Evolutionary conservation across 2,888 invertebrate species (phyloP), one percentile per base, ranked within the genome.

Genomic region (Tineola bisselliella): DNA sequence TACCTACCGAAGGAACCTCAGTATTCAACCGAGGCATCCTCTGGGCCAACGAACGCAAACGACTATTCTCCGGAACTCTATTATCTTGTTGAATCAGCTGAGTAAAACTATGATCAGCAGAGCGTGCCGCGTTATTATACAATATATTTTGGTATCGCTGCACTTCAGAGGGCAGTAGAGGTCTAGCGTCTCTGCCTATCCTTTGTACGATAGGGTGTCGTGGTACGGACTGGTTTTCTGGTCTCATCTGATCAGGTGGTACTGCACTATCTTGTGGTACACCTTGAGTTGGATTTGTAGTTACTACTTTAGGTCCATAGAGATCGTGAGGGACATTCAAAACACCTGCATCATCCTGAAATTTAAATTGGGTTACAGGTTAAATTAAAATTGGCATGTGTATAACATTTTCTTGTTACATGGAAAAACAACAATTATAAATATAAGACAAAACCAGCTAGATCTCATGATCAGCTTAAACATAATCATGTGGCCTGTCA

Each of bases 161-260:
- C 62, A 90, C 77, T 67, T 90, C 90, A 43, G 79, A 76, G 0
- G 88, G 78, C 19, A 87, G 74, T 6, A 90, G 67, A 1, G 89
- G 88, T 54, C 90, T 69, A 0, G 89, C 89, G 66, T 90, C 90
- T 15, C 89, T 76, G 4, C 88, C 89, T 18, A 90, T 83, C 62
- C 88, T 74, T 63, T 90, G 89, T 8, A 90, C 88, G 0, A 90
- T 87, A 38, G 38, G 38, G 38, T 38, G 38, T 10, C 38, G 38
- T 38, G 38, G 38, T 38, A 38, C 38, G 10, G 38, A 38, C n/a
- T 38, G 38, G 10, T 38, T 38, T 38, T 38, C 38, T 10, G 38
- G 38, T 38, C 38, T 10, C 3, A 38, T 38, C 10, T 10, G 38
- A 6, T 38, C 38, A 12, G 38, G 3, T 38, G 38, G 10, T 10